Conservation (phyloP, 2,888 invertebrate species). For the Panzeria rudis region DNA sequence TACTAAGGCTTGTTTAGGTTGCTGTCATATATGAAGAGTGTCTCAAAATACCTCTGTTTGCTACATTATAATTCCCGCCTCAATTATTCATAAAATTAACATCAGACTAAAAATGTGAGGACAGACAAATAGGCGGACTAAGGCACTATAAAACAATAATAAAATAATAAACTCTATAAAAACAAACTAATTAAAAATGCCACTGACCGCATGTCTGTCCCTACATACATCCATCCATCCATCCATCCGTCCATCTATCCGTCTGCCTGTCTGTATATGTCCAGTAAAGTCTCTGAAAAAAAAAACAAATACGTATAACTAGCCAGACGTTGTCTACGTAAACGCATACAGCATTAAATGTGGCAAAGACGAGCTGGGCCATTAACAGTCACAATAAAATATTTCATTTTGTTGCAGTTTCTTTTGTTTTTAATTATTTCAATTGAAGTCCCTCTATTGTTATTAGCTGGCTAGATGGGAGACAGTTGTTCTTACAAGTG, state of each 20-base stretch:
- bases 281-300: slow-evolving; percentile 37
- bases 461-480: slow-evolving; percentile 15
- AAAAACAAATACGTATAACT: slow-evolving; percentile 21
- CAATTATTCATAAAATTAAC: slow-evolving; percentile 47
- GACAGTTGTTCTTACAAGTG: slow-evolving; percentile 37
- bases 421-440: slow-evolving; percentile 49
- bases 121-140: slow-evolving; percentile 58
- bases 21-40: neutral
- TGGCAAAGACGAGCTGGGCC: slow-evolving; percentile 29
- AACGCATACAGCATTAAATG: slow-evolving; percentile 32
- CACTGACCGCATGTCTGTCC: slow-evolving; percentile 72
- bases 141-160: slow-evolving; percentile 49
- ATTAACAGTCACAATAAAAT: slow-evolving; percentile 54
- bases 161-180: slow-evolving; percentile 65
- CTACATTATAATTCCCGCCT: slow-evolving; percentile 28
- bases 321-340: slow-evolving; percentile 40
- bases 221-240: neutral
- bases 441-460: slow-evolving; percentile 55
- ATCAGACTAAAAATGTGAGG: slow-evolving; percentile 24
- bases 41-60: neutral
- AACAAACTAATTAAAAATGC: slow-evolving; percentile 76
- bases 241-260: slow-evolving; percentile 3
- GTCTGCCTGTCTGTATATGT: slow-evolving; percentile 25
- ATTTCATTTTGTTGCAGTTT: slow-evolving; percentile 39
- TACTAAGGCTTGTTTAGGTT: too few species aligned